These are phyloP conservation scores for Hypomecis punctinalis DNA, from an alignment of 2,888 invertebrate genomes.

Conservation along the genomic window DNA sequence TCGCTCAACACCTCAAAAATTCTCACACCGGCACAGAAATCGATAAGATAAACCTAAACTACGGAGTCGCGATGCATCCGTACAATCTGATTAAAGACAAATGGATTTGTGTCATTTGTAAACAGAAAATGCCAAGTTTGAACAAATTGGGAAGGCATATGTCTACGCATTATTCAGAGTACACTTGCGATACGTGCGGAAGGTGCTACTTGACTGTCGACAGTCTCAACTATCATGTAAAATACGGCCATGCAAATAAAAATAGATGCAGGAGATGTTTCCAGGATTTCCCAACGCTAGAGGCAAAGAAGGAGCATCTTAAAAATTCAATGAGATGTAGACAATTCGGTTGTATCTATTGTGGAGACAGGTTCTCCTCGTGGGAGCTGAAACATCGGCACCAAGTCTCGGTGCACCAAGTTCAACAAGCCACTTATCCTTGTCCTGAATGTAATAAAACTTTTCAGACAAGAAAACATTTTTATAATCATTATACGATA, in stretches of 20 bases:
- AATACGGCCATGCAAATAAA: slow-evolving; percentile 63
- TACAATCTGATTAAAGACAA: slow-evolving; percentile 65
- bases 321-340: slow-evolving; percentile 63
- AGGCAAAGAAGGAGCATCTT: slow-evolving; percentile 63
- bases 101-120: slow-evolving; percentile 66
- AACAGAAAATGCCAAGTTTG: slow-evolving; percentile 62
- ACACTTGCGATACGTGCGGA: slow-evolving; percentile 73
- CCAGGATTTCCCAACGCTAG: slow-evolving; percentile 61
- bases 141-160: slow-evolving; percentile 70
- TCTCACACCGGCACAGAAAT: slow-evolving; percentile 52
- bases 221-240: slow-evolving; percentile 69
- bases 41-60: slow-evolving; percentile 55
- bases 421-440: slow-evolving; percentile 54
- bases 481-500: slow-evolving; percentile 67
- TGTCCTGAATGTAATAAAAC: slow-evolving; percentile 67
- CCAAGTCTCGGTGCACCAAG: slow-evolving; percentile 58
- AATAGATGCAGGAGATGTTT: slow-evolving; percentile 70
- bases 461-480: slow-evolving; percentile 60
- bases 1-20: slow-evolving; percentile 63
- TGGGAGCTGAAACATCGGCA: slow-evolving; percentile 73
- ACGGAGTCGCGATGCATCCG: slow-evolving; percentile 68
- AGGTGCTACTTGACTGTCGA: slow-evolving; percentile 66
- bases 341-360: slow-evolving; percentile 65
- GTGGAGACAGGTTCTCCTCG: slow-evolving; percentile 70
- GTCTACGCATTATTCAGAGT: slow-evolving; percentile 66